Base-by-base conservation (phyloP, 1,140 invertebrate genomes). In the Bombus huntii region DNA sequence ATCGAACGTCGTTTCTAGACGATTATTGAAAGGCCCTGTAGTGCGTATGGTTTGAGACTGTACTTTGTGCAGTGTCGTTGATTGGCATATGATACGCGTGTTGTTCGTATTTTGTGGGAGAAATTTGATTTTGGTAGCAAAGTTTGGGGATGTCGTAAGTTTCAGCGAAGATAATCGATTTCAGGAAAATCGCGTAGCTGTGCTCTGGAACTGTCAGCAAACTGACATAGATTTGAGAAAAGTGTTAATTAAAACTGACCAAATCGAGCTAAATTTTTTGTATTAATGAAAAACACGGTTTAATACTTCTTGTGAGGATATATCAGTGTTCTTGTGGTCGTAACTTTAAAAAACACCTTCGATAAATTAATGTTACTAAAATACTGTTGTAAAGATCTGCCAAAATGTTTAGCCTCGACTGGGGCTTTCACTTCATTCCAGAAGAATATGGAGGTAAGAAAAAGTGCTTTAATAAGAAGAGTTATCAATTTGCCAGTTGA, bases 361-460 rank as follows among this genome's bases (percentile, higher is more conserved):
- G 47, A 53, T 53, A 53, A 53, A 53, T 53, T 53, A 53, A 53
- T 8, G 47, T 53, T 53, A 22, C 18, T 8, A 6, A 53, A 73
- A 1, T 28, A 71, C 18, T 25, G 3, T 53, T 53, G 8, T 3
- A 31, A 34, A 47, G 3, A 31, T 8, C n/a, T 22, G n/a, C 6
- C 10, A 53, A 34, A 47, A 75, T 87, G 88, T 89, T 88, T 81
- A 81, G 81, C 15, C 65, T 89, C 34, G 84, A 89, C 57, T 90
- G 88, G 87, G 84, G 71, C 10, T 79, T 87, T 13, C 80, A 47
- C 68, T 87, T 89, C 8, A 34, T 77, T 1, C 76, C 74, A 15
- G 57, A 78, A 5, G 75, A 68, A 65, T 81, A 81, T 12, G 72
- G 4, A 87, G 88, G 81, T 84, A 87, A 90, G 81, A 28, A 42